A percentile compares a stretch with the other conserved stretches of the same genome.
phyloP scores from a whole-genome alignment of 2,888 invertebrate species.

The Antheraea yamamai region DNA sequence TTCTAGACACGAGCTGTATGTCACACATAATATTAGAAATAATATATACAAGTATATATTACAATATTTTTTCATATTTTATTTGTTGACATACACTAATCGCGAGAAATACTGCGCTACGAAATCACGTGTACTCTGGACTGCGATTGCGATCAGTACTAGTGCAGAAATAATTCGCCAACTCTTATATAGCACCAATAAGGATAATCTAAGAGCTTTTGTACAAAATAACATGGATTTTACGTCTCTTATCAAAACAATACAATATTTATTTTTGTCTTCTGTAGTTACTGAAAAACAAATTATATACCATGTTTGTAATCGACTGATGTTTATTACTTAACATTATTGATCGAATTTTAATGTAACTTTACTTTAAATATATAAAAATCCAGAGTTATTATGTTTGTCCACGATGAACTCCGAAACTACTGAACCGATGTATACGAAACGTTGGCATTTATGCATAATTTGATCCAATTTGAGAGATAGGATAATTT shows the following conservation, averaged over 20 bases:
- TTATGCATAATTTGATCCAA: too few species aligned
- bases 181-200: not conserved
- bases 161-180: not conserved
- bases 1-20: not conserved
- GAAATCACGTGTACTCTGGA: not conserved
- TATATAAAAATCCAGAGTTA: too few species aligned
- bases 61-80: not conserved
- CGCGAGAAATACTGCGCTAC: not conserved
- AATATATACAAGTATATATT: not conserved
- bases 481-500: too few species aligned
- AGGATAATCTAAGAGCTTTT: not conserved
- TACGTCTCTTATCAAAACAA: not conserved
- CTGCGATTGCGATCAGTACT: not conserved
- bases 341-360: too few species aligned
- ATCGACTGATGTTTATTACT: too few species aligned
- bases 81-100: not conserved
- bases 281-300: too few species aligned
- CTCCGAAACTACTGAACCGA: too few species aligned
- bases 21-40: not conserved
- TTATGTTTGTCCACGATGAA: too few species aligned
- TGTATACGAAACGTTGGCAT: too few species aligned
- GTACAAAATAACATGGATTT: not conserved
- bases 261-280: not conserved
- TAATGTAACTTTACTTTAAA: too few species aligned
- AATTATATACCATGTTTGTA: too few species aligned